Percentiles rank a stretch among this genome's conserved stretches.
Evolutionary conservation across 2,797 vertebrate species (phyloP).

Genomic region (Esox lucius): DNA sequence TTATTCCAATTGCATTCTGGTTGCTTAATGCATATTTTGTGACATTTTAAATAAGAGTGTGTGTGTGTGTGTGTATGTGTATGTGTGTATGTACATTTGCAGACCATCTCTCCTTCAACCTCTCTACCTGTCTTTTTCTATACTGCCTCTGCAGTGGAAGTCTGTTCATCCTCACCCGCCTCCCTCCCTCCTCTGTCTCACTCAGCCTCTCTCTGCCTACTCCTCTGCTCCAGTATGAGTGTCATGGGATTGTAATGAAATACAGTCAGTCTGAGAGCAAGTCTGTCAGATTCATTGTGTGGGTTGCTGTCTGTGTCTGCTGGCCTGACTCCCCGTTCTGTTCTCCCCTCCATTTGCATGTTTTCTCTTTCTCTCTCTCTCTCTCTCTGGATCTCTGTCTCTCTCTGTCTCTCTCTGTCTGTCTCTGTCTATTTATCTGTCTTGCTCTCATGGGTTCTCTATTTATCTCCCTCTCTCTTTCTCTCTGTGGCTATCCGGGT

Average conservation of each 20-base stretch:
- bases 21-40: slow-evolving; percentile 25
- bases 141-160: slow-evolving; percentile 23
- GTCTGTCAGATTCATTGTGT: slow-evolving; percentile 66
- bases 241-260: slow-evolving; percentile 73
- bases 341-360: neutral
- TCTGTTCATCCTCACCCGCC: slow-evolving; percentile 16
- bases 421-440: slow-evolving; percentile 22
- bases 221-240: slow-evolving; percentile 53
- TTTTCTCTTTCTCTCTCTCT: neutral
- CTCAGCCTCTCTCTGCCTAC: slow-evolving; percentile 3
- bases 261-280: slow-evolving; percentile 61
- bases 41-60: neutral
- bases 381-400: too few species aligned
- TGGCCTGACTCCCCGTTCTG: neutral
- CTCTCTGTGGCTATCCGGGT: neutral
- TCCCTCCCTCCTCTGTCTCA: slow-evolving; percentile 14
- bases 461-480: neutral
- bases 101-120: neutral
- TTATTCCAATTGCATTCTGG: slow-evolving; percentile 15
- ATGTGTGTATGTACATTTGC: slow-evolving; percentile 1
- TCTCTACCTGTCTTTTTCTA: neutral
- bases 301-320: slow-evolving; percentile 56
- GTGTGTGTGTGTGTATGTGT: neutral
- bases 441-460: slow-evolving; percentile 3
- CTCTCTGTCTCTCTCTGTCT: slow-evolving; percentile 1